phyloP scores from a whole-genome alignment of 2,888 invertebrate species.

The Cecidostiba fungosa region DNA sequence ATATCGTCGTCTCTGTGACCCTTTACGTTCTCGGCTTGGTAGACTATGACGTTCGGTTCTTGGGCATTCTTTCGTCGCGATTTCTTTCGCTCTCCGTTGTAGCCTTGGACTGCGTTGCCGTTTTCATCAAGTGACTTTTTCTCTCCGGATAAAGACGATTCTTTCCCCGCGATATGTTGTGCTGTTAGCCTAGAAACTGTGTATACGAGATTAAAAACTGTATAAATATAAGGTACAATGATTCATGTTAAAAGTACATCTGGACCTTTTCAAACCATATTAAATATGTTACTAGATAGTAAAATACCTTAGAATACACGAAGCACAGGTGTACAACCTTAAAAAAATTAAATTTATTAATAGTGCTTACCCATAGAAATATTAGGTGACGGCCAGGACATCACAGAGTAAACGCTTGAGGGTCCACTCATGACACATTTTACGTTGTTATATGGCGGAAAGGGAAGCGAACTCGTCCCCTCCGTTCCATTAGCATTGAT shows the following conservation, averaged over 20 bases:
- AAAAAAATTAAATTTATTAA: background rate
- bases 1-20: conserved; percentile 91
- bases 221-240: conserved; percentile 21
- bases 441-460: conserved; percentile 76
- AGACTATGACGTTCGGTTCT: conserved; percentile 77
- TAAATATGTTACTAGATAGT: background rate
- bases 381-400: conserved; percentile 76
- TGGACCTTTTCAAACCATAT: background rate
- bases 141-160: conserved; percentile 73
- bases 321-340: conserved; percentile 26
- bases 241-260: conserved; percentile 19
- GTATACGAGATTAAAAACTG: conserved; percentile 58
- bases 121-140: conserved; percentile 90
- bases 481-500: conserved; percentile 73
- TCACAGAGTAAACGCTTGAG: conserved; percentile 74
- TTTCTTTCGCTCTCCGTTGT: conserved; percentile 76
- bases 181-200: conserved; percentile 71
- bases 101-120: conserved; percentile 86
- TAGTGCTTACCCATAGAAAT: conserved; percentile 75
- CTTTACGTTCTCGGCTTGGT: conserved; percentile 84
- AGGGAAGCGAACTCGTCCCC: conserved; percentile 68
- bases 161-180: conserved; percentile 72
- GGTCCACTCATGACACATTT: conserved; percentile 75
- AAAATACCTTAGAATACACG: background rate
- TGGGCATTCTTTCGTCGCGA: conserved; percentile 75